Percentiles rank a stretch among this genome's conserved stretches.
These are phyloP conservation scores for Linnaemya tessellans DNA, from an alignment of 2,888 invertebrate species.

Conservation along the genomic window DNA sequence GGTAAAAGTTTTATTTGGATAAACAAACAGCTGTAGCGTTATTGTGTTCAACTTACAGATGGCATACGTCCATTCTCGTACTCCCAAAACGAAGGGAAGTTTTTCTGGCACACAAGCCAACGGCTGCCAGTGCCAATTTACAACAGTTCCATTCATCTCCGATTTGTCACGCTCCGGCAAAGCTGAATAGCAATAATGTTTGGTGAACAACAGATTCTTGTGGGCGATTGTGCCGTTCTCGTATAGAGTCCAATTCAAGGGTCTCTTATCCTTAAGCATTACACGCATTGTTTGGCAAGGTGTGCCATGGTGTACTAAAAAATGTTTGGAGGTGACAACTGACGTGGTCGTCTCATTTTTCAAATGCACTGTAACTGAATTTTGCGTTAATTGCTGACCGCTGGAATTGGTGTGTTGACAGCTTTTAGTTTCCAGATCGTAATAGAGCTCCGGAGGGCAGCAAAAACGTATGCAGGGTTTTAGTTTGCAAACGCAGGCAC, in stretches of 20 bases:
- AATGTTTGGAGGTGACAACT: constrained; percentile 70
- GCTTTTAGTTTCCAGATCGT: constrained; percentile 71
- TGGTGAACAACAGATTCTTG: constrained; percentile 76
- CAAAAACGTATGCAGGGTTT: constrained; percentile 82
- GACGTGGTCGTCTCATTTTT: constrained; percentile 73
- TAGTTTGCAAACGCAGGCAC: constrained; percentile 81
- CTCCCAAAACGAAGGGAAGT: constrained; percentile 76
- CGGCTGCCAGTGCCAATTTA: constrained; percentile 80
- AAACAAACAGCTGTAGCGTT: not conserved
- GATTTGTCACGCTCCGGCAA: constrained; percentile 59
- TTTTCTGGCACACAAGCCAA: constrained; percentile 77
- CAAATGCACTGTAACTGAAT: constrained; percentile 56
- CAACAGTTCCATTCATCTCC: not conserved
- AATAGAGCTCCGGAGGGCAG: constrained; percentile 77
- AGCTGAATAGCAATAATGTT: constrained; percentile 77
- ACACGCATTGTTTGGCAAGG: constrained; percentile 78
- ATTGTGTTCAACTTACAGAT: constrained; percentile 76
- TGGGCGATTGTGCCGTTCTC: constrained; percentile 78
- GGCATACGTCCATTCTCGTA: constrained; percentile 80
- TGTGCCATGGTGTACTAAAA: constrained; percentile 75
- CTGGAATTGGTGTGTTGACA: constrained; percentile 69
- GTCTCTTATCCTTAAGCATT: constrained; percentile 70
- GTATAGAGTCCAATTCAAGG: constrained; percentile 68
- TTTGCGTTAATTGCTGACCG: constrained; percentile 56
- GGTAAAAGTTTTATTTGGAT: not conserved